Evolutionary conservation across 2,888 invertebrate species (phyloP).

Genomic region (Anorthoa munda): DNA sequence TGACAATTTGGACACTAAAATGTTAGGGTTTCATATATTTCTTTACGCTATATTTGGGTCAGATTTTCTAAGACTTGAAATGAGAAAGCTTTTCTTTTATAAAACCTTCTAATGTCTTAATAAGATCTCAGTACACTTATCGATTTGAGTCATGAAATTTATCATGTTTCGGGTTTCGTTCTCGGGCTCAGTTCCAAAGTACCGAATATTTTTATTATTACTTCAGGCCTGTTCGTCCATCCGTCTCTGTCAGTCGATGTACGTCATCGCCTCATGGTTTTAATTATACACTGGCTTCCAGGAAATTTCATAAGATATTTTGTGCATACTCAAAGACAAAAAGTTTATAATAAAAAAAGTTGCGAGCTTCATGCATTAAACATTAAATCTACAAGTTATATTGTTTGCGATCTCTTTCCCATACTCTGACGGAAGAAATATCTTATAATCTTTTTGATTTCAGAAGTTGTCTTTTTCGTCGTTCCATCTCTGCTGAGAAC

Average conservation of each 20-base stretch:
- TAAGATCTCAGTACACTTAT: neutral
- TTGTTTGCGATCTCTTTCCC: constrained; percentile 14
- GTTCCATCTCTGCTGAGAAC: too few relatives aligned
- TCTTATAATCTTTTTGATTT: too few relatives aligned
- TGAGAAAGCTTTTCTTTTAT: neutral
- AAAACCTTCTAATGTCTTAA: neutral
- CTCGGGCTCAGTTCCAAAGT: constrained; percentile 24
- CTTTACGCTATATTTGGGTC: too few relatives aligned
- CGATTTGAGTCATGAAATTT: constrained; percentile 22
- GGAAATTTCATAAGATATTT: constrained; percentile 54
- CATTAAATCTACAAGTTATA: constrained; percentile 49
- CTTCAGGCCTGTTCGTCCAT: constrained; percentile 43
- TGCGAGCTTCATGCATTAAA: constrained; percentile 46
- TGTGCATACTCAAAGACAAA: constrained; percentile 39
- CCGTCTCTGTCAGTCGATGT: constrained; percentile 52
- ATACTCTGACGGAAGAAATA: constrained; percentile 14
- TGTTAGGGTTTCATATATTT: neutral
- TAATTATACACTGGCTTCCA: constrained; percentile 59
- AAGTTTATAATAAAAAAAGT: constrained; percentile 50
- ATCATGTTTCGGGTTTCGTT: constrained; percentile 33
- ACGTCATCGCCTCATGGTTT: constrained; percentile 53
- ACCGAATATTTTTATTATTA: constrained; percentile 48
- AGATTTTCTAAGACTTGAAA: neutral
- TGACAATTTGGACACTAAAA: constrained; percentile 12
- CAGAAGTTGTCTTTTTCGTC: too few relatives aligned